Percentiles rank a stretch among this genome's conserved stretches.
phyloP scores from a whole-genome alignment of 2,888 invertebrate species.

The Apamea epomidion region DNA sequence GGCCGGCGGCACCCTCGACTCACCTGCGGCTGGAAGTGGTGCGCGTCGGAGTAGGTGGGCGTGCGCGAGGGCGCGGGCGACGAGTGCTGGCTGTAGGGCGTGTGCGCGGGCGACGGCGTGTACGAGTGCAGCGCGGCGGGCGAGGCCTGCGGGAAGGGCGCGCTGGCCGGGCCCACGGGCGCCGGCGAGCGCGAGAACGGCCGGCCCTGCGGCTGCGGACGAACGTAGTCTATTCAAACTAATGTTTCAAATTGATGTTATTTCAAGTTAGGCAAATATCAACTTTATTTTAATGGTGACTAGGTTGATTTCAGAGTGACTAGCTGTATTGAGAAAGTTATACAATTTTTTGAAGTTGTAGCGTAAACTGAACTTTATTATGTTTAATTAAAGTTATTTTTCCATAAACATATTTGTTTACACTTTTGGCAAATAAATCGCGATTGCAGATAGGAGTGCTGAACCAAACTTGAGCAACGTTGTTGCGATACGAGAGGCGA shows the following conservation, averaged over 20 bases:
- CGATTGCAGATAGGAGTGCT: not conserved
- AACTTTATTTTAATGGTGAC: too few relatives aligned
- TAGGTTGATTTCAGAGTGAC: too few relatives aligned
- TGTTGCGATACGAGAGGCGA: not conserved
- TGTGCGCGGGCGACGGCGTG: constrained; percentile 86
- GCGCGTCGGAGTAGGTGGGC: constrained; percentile 74
- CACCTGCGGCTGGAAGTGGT: constrained; percentile 64
- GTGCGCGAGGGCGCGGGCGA: constrained; percentile 81
- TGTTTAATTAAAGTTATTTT: too few relatives aligned
- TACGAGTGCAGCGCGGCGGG: constrained; percentile 77
- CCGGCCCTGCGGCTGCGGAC: constrained; percentile 65
- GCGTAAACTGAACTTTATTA: too few relatives aligned
- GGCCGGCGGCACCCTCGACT: too few relatives aligned
- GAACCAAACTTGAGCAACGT: not conserved
- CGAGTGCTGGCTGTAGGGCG: constrained; percentile 87
- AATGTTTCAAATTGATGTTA: too few relatives aligned
- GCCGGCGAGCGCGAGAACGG: constrained; percentile 83
- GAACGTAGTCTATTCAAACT: too few relatives aligned
- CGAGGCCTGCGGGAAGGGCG: constrained; percentile 82
- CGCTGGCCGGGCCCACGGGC: constrained; percentile 67
- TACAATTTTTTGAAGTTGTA: too few relatives aligned
- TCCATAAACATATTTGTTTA: too few relatives aligned
- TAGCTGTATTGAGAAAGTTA: too few relatives aligned
- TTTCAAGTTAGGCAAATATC: too few relatives aligned
- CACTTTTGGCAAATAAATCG: too few relatives aligned